phyloP scores from a whole-genome alignment of 1,140 invertebrate species.

The Mizuhopecten yessoensis region DNA sequence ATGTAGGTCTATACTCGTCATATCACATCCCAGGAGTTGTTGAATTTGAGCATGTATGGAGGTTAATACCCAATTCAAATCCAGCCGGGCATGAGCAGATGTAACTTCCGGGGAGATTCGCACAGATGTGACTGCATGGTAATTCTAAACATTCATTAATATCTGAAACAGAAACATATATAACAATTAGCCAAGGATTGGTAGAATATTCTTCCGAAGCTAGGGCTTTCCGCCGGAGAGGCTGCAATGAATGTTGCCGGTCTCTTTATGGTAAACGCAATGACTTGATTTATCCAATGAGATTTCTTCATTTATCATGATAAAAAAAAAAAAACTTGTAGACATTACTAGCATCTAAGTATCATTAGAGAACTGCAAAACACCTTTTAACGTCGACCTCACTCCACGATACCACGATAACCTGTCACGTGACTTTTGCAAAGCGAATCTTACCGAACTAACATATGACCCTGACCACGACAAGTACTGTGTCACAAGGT shows the following conservation, averaged over 20 bases:
- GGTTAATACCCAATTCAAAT: conserved; percentile 87
- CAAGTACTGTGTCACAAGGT: too few species aligned
- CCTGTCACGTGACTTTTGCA: too few species aligned
- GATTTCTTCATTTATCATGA: background rate
- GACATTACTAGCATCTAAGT: background rate
- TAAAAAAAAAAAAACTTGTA: background rate
- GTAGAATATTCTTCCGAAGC: background rate
- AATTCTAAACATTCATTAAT: conserved; percentile 88
- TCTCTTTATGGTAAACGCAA: background rate
- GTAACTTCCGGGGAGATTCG: conserved; percentile 81
- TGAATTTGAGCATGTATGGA: conserved; percentile 88
- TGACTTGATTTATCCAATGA: background rate
- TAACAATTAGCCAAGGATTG: background rate
- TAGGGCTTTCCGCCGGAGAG: too few species aligned
- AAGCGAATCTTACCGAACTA: too few species aligned
- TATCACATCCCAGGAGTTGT: too few species aligned
- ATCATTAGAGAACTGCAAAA: too few species aligned
- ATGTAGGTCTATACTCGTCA: too few species aligned
- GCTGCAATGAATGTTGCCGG: too few species aligned
- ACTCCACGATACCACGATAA: too few species aligned
- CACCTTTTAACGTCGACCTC: too few species aligned
- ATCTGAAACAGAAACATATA: conserved; percentile 84
- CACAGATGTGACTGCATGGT: conserved; percentile 87
- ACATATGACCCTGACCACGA: too few species aligned
- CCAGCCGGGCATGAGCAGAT: conserved; percentile 83